Base-by-base conservation (phyloP, 2,113 vertebrate species). In the Sterna hirundo region DNA sequence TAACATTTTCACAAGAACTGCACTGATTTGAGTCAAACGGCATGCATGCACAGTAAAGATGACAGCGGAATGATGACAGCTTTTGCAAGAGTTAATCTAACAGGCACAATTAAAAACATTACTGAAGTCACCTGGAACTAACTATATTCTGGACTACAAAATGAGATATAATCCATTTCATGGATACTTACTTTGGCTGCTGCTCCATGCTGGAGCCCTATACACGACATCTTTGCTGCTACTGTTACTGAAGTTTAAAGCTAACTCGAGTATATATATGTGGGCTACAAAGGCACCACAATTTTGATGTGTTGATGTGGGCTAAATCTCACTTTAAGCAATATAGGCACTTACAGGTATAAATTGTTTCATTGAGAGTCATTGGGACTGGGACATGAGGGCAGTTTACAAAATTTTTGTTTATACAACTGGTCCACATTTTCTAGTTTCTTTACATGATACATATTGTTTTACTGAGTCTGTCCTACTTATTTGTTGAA, bases 1-100 rank as follows among this genome's bases (percentile, higher is more conserved):
- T 83, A 91, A 79, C 55, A 85, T 91, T 93, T 96, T 87, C 78
- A 82, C 40, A 76, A 91, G 81, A 86, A 64, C 51, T 60, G 47
- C 47, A 54, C 61, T 57, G 69, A 84, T 64, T 65, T 75, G 44
- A 92, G 66, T 71, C 61, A 90, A 93, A 85, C 1, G 2, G 79
- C 85, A 92, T 8, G 61, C 85, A 55, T 64, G 38, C 47, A 90
- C 52, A 90, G 52, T 26, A 55, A 81, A 82, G 47, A 58, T 60
- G 92, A 91, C 82, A 91, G 82, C 32, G 93, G 70, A 83, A 92
- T 65, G 76, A 76, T 42, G 42, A 42, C 42, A 42, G 47, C 34
- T 93, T 90, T 79, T 76, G 51, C 85, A 55, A 78, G 36, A 80
- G 51, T 58, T 89, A 93, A 84, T 75, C 38, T 85, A 81, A 88